These are phyloP conservation scores for Pedionomus torquatus DNA, from an alignment of 2,113 vertebrate species.

Conservation along the genomic window DNA sequence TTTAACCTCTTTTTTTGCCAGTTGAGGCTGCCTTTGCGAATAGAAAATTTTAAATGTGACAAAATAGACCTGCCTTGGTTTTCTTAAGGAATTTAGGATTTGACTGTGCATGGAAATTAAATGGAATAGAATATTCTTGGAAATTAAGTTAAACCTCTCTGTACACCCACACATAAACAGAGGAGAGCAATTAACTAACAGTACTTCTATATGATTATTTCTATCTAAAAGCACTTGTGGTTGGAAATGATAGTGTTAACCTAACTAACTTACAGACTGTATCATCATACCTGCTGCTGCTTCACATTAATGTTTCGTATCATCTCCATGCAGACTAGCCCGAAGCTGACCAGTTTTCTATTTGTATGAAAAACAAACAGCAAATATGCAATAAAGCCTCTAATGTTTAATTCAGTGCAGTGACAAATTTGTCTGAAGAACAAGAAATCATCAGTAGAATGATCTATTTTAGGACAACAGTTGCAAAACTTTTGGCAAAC, in stretches of 20 bases:
- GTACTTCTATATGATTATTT: neutral
- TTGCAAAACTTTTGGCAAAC: neutral
- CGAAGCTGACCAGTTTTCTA: neutral
- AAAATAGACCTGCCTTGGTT: neutral
- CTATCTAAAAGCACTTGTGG: neutral
- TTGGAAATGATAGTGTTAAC: neutral
- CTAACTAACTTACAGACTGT: neutral
- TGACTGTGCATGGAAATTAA: neutral
- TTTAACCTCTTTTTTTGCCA: conserved; percentile 4
- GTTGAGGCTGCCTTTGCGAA: neutral
- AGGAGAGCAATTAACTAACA: neutral
- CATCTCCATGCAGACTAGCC: neutral
- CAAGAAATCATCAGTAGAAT: neutral
- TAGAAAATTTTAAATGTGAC: neutral
- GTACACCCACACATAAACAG: neutral
- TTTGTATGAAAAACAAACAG: neutral
- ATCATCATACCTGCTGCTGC: neutral
- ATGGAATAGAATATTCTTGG: neutral
- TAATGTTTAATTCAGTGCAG: neutral
- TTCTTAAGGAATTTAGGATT: conserved; percentile 13
- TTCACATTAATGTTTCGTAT: conserved; percentile 16
- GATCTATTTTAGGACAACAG: neutral
- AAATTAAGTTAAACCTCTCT: neutral
- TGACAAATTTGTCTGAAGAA: neutral
- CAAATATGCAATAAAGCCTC: neutral